A percentile compares a stretch with the other conserved stretches of the same genome.
Conservation (phyloP, 2,888 invertebrate species). For the Macrostomum cliftonense region DNA sequence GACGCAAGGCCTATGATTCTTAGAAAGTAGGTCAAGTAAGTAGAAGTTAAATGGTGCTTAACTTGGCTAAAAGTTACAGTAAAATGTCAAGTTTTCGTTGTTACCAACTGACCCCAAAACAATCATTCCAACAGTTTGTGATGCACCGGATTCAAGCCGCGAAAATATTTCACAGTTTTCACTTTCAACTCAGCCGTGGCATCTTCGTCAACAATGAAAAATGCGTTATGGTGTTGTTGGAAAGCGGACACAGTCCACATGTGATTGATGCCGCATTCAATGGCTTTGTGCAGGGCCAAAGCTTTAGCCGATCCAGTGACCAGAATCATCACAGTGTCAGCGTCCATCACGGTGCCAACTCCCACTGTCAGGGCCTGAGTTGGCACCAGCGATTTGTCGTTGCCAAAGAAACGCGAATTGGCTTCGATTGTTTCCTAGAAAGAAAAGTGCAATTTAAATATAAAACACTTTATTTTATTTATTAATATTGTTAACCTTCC, state of each 20-base stretch:
- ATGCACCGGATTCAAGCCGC: constrained; percentile 41
- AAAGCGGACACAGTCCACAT: constrained; percentile 99
- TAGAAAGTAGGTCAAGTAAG: no score
- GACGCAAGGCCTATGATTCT: no score
- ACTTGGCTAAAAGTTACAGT: no score
- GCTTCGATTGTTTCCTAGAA: constrained; percentile 74
- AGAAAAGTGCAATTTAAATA: no score
- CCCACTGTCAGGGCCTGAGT: constrained; percentile 85
- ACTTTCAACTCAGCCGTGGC: constrained; percentile 87
- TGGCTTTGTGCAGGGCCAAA: constrained; percentile 83
- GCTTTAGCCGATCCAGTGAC: constrained; percentile 91
- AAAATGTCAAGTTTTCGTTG: no score
- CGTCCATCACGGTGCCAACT: constrained; percentile 95
- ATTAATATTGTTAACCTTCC: no score
- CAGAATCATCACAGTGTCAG: constrained; percentile 83
- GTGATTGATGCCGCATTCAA: constrained; percentile 93
- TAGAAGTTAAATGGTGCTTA: no score
- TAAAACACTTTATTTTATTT: no score
- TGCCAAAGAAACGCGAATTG: constrained; percentile 73
- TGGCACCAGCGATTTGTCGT: constrained; percentile 41
- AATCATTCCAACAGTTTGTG: constrained; percentile 18
- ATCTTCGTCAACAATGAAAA: constrained; percentile 90
- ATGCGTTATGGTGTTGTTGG: constrained; percentile 68
- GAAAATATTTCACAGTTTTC: constrained; percentile 96
- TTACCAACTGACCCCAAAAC: no score